phyloP scores from a whole-genome alignment of 2,797 vertebrate species.

The Halcyon chelicuti region DNA sequence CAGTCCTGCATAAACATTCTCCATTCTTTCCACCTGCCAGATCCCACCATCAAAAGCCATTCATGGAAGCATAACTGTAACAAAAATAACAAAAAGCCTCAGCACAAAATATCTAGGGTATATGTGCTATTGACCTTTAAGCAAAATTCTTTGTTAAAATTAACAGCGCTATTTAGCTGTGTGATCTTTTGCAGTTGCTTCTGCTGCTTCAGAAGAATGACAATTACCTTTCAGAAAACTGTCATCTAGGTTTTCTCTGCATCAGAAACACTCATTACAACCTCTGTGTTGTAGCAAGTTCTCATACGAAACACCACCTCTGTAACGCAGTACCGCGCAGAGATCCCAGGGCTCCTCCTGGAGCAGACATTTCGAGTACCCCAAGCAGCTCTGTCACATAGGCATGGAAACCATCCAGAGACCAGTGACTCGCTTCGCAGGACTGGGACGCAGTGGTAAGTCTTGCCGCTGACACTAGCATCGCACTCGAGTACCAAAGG shows the following conservation, averaged over 20 bases:
- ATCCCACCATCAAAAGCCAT: not conserved
- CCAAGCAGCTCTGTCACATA: not conserved
- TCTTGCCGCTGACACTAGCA: not conserved
- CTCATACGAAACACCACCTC: not conserved
- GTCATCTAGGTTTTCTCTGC: not conserved
- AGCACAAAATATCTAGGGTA: not conserved
- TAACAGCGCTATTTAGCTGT: not conserved
- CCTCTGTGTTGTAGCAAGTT: not conserved
- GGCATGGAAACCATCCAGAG: not conserved
- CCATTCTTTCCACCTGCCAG: not conserved
- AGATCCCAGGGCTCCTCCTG: not conserved
- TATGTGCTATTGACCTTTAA: not conserved
- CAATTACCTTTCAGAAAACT: not conserved
- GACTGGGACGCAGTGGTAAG: not conserved
- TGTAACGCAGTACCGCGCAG: fast-evolving
- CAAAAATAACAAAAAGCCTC: not conserved
- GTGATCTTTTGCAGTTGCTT: not conserved
- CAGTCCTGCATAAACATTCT: not conserved
- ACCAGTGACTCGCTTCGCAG: not conserved
- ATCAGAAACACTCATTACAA: not conserved
- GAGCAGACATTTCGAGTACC: not conserved
- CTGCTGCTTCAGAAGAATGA: not conserved
- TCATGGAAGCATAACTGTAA: not conserved
- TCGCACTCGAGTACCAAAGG: not conserved
- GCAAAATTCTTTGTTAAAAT: not conserved